Evolutionary conservation across 2,797 vertebrate species (phyloP).

Genomic region (Melanotaenia pygmaea): DNA sequence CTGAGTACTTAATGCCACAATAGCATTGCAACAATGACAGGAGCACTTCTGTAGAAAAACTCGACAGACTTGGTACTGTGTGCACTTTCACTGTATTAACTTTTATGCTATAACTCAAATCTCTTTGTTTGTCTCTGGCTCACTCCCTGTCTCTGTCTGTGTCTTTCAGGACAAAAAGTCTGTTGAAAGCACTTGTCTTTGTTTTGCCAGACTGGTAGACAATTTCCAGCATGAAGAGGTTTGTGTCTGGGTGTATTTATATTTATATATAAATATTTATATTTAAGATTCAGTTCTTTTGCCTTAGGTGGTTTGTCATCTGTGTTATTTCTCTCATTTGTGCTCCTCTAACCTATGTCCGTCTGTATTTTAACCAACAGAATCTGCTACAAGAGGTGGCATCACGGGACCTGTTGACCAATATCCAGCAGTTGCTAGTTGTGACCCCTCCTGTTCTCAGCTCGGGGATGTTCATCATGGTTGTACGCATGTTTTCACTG

Average conservation of each 20-base stretch:
- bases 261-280: too few relatives aligned
- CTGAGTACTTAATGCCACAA: neutral
- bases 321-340: neutral
- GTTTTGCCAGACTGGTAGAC: conserved; percentile 98
- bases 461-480: conserved; percentile 99
- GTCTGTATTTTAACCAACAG: conserved; percentile 73
- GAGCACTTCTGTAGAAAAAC: neutral
- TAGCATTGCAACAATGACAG: too few relatives aligned
- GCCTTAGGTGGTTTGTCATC: neutral
- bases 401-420: conserved; percentile 95
- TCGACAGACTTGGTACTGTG: neutral
- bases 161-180: conserved; percentile 95
- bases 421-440: conserved; percentile 97
- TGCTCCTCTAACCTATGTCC: neutral
- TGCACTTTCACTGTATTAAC: neutral
- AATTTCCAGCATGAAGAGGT: conserved; percentile 99
- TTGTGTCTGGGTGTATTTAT: conserved; percentile 23
- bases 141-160: neutral
- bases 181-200: conserved; percentile 99
- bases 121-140: neutral
- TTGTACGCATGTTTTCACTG: conserved; percentile 99
- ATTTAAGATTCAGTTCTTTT: neutral
- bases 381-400: conserved; percentile 99
- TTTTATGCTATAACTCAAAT: neutral
- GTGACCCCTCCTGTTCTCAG: conserved; percentile 98